These are phyloP conservation scores for Pluvianellus socialis DNA, from an alignment of 2,113 vertebrate species.

Conservation along the genomic window DNA sequence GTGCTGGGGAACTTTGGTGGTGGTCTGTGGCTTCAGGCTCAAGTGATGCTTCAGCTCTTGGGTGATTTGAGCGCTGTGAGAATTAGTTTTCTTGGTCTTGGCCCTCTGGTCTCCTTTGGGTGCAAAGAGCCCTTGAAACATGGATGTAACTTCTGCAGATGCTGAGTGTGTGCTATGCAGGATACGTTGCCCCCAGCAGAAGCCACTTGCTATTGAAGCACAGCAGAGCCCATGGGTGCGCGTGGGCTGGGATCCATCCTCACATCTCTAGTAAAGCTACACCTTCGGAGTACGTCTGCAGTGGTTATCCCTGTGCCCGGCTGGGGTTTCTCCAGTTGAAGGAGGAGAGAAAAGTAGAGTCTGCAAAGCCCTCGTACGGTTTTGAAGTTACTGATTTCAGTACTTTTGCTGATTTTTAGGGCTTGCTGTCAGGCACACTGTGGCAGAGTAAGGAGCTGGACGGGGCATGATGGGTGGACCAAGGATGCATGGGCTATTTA, in stretches of 20 bases:
- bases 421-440: not conserved
- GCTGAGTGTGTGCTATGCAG: not conserved
- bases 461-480: not conserved
- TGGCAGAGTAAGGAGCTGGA: not conserved
- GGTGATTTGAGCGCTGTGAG: not conserved
- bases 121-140: not conserved
- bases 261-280: not conserved
- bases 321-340: not conserved
- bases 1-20: not conserved
- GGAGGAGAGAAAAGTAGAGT: not conserved
- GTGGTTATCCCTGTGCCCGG: not conserved
- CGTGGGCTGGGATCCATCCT: not conserved
- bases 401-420: not conserved
- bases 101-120: not conserved
- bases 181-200: not conserved
- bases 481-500: not conserved
- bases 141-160: not conserved
- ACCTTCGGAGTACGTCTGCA: not conserved
- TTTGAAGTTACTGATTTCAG: not conserved
- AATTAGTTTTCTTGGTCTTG: not conserved
- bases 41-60: not conserved
- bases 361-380: fast-evolving
- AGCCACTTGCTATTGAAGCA: not conserved
- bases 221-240: fast-evolving
- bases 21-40: not conserved